Evolutionary conservation across 2,888 invertebrate genomes (phyloP).

Genomic region (Platynereis dumerilii): DNA sequence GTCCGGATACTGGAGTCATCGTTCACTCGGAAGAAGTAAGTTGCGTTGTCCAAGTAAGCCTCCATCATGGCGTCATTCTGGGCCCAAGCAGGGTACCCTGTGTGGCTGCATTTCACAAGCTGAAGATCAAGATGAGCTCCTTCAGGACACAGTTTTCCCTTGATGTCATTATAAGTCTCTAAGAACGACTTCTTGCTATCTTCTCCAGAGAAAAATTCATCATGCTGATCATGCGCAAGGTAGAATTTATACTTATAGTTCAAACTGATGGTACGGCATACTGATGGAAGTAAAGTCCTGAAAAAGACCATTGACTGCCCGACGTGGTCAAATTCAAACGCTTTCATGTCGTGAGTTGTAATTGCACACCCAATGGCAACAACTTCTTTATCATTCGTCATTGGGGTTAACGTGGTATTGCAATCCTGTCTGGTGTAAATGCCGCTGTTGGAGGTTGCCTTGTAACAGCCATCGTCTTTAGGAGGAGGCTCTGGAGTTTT

Average conservation of each 20-base stretch:
- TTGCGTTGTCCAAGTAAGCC: constrained; percentile 35
- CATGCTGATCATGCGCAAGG: constrained; percentile 34
- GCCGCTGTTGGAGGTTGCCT: too few relatives aligned
- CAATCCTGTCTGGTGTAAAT: too few relatives aligned
- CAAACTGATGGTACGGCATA: constrained; percentile 32
- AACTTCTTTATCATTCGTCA: neutral
- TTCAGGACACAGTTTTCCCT: constrained; percentile 15
- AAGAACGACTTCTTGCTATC: constrained; percentile 9
- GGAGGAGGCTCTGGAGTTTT: too few relatives aligned
- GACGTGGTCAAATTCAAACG: neutral
- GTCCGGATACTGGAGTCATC: constrained; percentile 11
- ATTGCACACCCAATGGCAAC: constrained; percentile 22
- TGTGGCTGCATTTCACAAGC: constrained; percentile 35
- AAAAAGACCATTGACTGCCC: constrained; percentile 24
- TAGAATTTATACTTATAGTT: constrained; percentile 36
- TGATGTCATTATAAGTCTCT: constrained; percentile 11
- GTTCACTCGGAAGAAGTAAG: constrained; percentile 38
- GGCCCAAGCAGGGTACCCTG: constrained; percentile 38
- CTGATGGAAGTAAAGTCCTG: constrained; percentile 32
- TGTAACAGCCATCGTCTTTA: too few relatives aligned
- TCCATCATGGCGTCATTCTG: constrained; percentile 43
- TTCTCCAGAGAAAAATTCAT: constrained; percentile 24
- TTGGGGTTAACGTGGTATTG: too few relatives aligned
- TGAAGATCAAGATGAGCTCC: constrained; percentile 15
- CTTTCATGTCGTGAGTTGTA: constrained; percentile 7